Evolutionary conservation across 2,113 vertebrate genomes (phyloP), one percentile per base, ranked within the genome.

Genomic region (Tympanuchus pallidicinctus): DNA sequence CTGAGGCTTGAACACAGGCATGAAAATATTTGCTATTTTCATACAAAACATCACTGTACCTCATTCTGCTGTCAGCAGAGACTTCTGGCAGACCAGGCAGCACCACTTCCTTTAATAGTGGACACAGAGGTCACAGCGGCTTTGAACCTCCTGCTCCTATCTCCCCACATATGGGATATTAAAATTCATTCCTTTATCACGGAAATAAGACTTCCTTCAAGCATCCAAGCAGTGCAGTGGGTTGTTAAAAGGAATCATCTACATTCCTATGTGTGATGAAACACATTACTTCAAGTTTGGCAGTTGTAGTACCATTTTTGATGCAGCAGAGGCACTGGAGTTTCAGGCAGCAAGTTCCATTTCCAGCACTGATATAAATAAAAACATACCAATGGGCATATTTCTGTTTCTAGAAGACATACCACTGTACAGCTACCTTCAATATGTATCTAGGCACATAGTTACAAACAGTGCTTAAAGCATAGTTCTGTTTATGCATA

Each of bases 211-310:
- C 12, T 38, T 50, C 10, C 7, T 34, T 76, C 20, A 19, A 88
- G n/a, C 3, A 2, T 34, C 13, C 32, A 67, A 47, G 10, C 3
- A 69, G 63, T 40, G 50, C 17, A 43, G 7, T 0, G 1, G 19
- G 30, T 88, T 45, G 73, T n/a, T 61, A 82, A 70, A 2, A 52
- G 10, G 76, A 66, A 88, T 52, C 3, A 69, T 8, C 36, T 24
- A 27, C 1, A 3, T 11, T 47, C 42, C 30, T 7, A 1, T 13
- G 16, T 28, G 21, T 69, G 66, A 22, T 64, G 40, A 76, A 77
- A 84, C 0, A 3, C 7, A 6, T 2, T 47, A 36, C 47, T 36
- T 56, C 30, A 82, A 60, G 14, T 67, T 60, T 30, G 52, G 18
- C 30, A 28, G 40, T 61, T 81, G 80, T 52, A 87, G 78, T 21